phyloP scores from a whole-genome alignment of 2,797 vertebrate species.

The Taeniopygia guttata region DNA sequence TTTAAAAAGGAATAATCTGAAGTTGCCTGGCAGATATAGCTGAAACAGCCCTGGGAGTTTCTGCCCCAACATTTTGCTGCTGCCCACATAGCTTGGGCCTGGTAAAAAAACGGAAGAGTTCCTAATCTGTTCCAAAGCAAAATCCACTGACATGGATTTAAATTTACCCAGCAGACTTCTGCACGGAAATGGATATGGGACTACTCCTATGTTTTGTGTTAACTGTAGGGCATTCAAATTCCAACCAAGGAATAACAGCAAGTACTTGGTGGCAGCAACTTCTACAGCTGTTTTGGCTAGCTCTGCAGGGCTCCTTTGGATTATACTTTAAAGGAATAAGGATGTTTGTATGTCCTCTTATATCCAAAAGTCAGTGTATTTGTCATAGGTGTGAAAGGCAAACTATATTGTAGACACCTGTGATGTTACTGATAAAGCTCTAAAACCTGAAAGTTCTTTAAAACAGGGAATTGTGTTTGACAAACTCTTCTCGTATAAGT shows the following conservation, averaged over 20 bases:
- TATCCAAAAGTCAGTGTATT: neutral
- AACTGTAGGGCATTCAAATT: neutral
- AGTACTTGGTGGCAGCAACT: constrained; percentile 16
- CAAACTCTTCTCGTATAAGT: neutral
- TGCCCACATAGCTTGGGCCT: neutral
- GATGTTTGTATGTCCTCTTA: constrained; percentile 16
- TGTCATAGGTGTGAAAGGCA: neutral
- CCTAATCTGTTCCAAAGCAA: neutral
- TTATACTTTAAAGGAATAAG: neutral
- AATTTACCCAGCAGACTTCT: neutral
- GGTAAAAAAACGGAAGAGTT: neutral
- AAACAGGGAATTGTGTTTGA: neutral
- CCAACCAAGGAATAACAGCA: neutral
- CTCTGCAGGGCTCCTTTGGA: neutral
- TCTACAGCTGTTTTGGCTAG: neutral
- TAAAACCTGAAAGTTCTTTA: neutral
- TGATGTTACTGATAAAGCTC: neutral
- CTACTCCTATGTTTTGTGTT: neutral
- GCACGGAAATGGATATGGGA: neutral
- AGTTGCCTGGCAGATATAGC: neutral
- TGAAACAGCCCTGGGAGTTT: neutral
- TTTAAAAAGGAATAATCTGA: constrained; percentile 48
- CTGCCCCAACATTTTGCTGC: neutral
- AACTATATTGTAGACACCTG: neutral
- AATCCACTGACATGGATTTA: neutral